A percentile compares a stretch with the other conserved stretches of the same genome.
phyloP scores from a whole-genome alignment of 2,888 invertebrate genomes.

The Nomada hirtipes region DNA sequence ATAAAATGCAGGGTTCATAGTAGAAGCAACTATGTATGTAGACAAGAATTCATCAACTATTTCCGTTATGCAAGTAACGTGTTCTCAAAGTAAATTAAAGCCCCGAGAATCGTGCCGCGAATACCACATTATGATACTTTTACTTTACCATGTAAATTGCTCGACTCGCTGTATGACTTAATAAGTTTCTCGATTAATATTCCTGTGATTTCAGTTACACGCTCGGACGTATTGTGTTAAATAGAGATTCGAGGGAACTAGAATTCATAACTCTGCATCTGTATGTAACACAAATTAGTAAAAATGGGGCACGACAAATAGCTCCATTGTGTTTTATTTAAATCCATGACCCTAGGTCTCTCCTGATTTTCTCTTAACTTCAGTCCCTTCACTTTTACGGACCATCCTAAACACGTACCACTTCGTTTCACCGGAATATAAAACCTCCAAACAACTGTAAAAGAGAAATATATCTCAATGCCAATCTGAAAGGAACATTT shows the following conservation, averaged over 20 bases:
- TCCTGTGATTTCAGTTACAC: neutral
- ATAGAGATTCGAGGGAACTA: neutral
- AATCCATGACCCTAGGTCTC: neutral
- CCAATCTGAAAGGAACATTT: neutral
- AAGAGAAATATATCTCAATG: neutral
- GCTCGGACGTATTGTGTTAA: neutral
- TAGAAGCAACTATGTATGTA: neutral
- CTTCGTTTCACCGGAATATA: neutral
- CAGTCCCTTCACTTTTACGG: neutral
- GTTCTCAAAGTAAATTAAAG: slow-evolving; percentile 6
- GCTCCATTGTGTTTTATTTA: neutral
- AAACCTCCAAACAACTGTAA: neutral
- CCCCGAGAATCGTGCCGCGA: neutral
- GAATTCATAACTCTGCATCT: too few species aligned
- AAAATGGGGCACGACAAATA: neutral
- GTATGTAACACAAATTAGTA: neutral
- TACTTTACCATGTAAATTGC: slow-evolving; percentile 1
- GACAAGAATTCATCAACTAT: neutral
- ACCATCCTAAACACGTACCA: neutral
- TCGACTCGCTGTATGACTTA: neutral
- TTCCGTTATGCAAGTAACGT: slow-evolving; percentile 7
- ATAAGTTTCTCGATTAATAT: slow-evolving; percentile 7
- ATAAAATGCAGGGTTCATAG: neutral
- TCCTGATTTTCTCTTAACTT: neutral
- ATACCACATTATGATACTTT: slow-evolving; percentile 19